Conservation (phyloP, 1,140 invertebrate species). For the Sitobion miscanthi region DNA sequence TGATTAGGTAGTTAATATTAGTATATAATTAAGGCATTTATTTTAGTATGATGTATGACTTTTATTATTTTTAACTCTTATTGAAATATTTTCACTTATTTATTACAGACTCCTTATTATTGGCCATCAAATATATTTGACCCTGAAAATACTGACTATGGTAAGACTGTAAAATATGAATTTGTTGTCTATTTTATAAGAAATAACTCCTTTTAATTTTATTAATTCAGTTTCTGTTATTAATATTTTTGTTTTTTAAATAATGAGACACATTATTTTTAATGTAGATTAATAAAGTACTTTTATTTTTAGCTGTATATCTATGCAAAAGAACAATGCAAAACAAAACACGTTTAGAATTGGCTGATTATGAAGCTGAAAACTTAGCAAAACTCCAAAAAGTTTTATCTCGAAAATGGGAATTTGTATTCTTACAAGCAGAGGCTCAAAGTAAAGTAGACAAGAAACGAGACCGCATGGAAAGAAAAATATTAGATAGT, state of each 20-base stretch:
- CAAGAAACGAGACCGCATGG: slow-evolving; percentile 97
- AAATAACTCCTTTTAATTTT: not conserved
- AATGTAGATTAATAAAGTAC: slow-evolving; percentile 56
- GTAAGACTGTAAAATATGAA: slow-evolving; percentile 65
- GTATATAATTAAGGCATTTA: not conserved
- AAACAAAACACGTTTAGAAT: slow-evolving; percentile 95
- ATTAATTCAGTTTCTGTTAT: not conserved
- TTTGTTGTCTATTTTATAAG: not conserved
- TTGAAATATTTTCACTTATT: not conserved
- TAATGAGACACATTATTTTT: not conserved
- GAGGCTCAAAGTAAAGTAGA: slow-evolving; percentile 87
- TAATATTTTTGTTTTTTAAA: not conserved
- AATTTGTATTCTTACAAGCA: slow-evolving; percentile 99
- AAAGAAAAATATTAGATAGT: slow-evolving; percentile 97
- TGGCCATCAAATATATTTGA: slow-evolving; percentile 99
- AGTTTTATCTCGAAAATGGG: slow-evolving; percentile 99
- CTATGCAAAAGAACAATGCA: slow-evolving; percentile 99
- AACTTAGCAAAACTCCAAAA: slow-evolving; percentile 97
- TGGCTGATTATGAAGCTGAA: slow-evolving; percentile 98
- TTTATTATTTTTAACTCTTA: not conserved
- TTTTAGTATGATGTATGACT: not conserved
- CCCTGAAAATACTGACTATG: slow-evolving; percentile 99
- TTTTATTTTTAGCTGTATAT: slow-evolving; percentile 84
- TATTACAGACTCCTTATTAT: slow-evolving; percentile 96
- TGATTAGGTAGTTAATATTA: not conserved